Evolutionary conservation across 2,113 vertebrate species (phyloP), one percentile per base, ranked within the genome.

Genomic region (Onychorhynchus coronatus): DNA sequence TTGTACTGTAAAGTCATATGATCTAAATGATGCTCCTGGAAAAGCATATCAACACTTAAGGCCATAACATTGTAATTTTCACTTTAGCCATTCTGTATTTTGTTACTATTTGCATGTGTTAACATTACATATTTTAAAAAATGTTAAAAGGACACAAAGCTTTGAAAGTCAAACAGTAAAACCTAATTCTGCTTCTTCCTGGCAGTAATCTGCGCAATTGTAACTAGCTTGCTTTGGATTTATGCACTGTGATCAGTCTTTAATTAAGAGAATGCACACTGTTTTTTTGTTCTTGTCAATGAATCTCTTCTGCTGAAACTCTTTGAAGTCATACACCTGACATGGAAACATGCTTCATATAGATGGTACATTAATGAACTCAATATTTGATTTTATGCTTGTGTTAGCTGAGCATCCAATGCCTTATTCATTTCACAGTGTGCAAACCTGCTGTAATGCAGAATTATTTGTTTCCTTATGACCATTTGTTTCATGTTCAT

Each of bases 401-500:
- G 24, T 88, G 56, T 71, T 91, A 3, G 1, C 19, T 58, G 13
- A 90, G 27, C 44, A 73, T 76, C 78, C 89, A 58, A 39, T 83
- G 35, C 58, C 19, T 83, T 86, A 77, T 71, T 88, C 56, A n/a
- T 88, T 91, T 90, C 59, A 61, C 25, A 44, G 75, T 80, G 61
- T 77, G 50, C 75, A 90, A 90, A 84, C 41, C 56, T 94, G 63
- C 59, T 9, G 19, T 88, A 88, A 77, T n/a, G 31, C 42, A 58
- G 58, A 87, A 88, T 71, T 95, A 62, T 88, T 91, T 85, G 44
- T 91, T 95, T 96, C 75, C 72, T 90, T 86, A 74, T 4, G 6
- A 83, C 50, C n/a, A 27, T 71, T 93, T 90, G 62, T 95, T 86
- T 58, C 46, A 27, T 39, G 37, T 78, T 91, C 39, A 23, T 90